Conservation (phyloP, 1,140 invertebrate genomes). For the Drosophila insularis region DNA sequence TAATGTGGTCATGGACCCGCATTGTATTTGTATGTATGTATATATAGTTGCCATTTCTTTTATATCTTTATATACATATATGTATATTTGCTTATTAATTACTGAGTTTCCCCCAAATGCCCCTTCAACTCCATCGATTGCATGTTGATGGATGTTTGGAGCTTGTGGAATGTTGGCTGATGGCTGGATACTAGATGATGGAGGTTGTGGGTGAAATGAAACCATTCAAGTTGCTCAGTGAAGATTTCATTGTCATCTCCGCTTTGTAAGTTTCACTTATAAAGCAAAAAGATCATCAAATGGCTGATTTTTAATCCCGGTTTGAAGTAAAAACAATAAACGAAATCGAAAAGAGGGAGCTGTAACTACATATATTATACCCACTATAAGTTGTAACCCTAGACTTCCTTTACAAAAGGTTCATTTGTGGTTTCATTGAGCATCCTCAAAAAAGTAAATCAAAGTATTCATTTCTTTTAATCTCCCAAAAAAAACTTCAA, state of each 20-base stretch:
- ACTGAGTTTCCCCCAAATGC: conserved; percentile 27
- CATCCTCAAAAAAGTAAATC: too few species aligned
- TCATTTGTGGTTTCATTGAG: too few species aligned
- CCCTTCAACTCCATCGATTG: conserved; percentile 25
- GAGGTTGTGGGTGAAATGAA: conserved; percentile 75
- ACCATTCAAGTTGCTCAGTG: conserved; percentile 64
- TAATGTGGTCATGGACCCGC: conserved; percentile 72
- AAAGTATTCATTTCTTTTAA: too few species aligned
- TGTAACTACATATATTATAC: too few species aligned
- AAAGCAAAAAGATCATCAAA: neutral
- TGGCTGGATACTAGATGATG: conserved; percentile 30
- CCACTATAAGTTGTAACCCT: too few species aligned
- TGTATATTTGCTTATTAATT: conserved; percentile 67
- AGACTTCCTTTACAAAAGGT: too few species aligned
- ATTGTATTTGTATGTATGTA: conserved; percentile 32
- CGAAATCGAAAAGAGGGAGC: too few species aligned
- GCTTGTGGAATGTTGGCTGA: conserved; percentile 4
- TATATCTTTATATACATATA: conserved; percentile 19
- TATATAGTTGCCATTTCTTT: conserved; percentile 59
- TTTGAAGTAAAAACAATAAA: neutral
- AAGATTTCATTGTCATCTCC: conserved; percentile 24
- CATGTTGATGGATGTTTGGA: conserved; percentile 60
- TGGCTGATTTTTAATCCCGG: neutral
- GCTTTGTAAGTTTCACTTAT: conserved; percentile 61
- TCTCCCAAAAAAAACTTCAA: too few species aligned